Conservation (phyloP, 1,140 invertebrate species). For the Episyrphus balteatus region DNA sequence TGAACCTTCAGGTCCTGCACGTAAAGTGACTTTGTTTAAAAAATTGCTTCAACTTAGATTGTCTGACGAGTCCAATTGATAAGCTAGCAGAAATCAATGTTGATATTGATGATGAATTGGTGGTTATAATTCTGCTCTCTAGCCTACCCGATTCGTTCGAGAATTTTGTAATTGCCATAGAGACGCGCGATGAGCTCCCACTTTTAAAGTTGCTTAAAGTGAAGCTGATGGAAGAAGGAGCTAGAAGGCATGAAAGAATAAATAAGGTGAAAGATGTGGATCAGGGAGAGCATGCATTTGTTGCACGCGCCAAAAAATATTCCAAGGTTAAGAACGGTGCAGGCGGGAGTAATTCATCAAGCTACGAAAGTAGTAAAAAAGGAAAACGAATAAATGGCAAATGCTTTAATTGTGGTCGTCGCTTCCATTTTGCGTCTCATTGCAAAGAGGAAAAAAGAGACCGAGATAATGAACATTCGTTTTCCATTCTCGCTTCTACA, state of each 20-base stretch:
- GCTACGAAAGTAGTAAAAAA: too few species aligned
- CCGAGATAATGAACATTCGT: too few species aligned
- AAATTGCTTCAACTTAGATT: too few species aligned
- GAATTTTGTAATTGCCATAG: slow-evolving; percentile 1
- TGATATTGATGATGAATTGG: not conserved
- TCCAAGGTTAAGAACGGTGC: not conserved
- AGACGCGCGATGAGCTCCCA: too few species aligned
- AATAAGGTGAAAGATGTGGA: too few species aligned
- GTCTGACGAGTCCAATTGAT: too few species aligned
- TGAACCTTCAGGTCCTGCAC: not conserved
- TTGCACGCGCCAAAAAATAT: not conserved
- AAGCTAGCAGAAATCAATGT: slow-evolving; percentile 4
- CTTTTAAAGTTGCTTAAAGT: slow-evolving; percentile 1
- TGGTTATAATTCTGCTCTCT: slow-evolving; percentile 4
- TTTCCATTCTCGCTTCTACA: too few species aligned
- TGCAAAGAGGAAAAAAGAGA: not conserved
- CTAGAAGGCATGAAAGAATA: too few species aligned
- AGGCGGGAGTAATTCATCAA: not conserved
- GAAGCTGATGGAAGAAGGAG: slow-evolving; percentile 2
- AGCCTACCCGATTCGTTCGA: slow-evolving; percentile 1
- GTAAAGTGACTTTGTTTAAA: too few species aligned
- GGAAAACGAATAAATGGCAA: not conserved
- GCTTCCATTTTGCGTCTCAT: not conserved
- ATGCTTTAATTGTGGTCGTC: not conserved
- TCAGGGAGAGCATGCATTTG: too few species aligned